phyloP scores from a whole-genome alignment of 2,113 vertebrate genomes.

The Sebastes schlegelii region DNA sequence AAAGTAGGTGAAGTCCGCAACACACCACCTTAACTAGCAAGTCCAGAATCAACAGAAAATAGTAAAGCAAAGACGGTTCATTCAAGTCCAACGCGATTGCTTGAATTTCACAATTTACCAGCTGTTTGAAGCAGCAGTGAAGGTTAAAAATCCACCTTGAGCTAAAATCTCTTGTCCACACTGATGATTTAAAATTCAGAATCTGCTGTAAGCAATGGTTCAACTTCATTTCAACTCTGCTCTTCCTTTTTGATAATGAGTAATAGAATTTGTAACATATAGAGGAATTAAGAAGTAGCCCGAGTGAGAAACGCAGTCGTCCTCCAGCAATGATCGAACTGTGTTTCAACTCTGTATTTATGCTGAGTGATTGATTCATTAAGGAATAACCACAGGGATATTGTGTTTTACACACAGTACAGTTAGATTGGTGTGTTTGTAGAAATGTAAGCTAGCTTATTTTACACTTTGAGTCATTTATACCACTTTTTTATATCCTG shows the following conservation, averaged over 20 bases:
- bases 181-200: slow-evolving; percentile 43
- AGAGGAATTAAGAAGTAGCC: slow-evolving; percentile 45
- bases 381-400: slow-evolving; percentile 17
- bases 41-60: slow-evolving; percentile 28
- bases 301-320: slow-evolving; percentile 12
- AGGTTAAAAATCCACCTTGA: slow-evolving; percentile 28
- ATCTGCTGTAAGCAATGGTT: slow-evolving; percentile 54
- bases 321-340: slow-evolving; percentile 68
- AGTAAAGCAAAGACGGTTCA: not conserved
- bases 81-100: not conserved
- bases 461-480: slow-evolving; percentile 18
- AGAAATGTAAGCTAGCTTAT: slow-evolving; percentile 3
- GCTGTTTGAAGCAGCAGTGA: slow-evolving; percentile 14
- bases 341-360: slow-evolving; percentile 54
- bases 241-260: slow-evolving; percentile 56
- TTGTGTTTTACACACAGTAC: not conserved
- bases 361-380: slow-evolving; percentile 24
- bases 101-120: not conserved
- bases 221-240: slow-evolving; percentile 67
- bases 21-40: slow-evolving; percentile 40
- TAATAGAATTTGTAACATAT: slow-evolving; percentile 52
- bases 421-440: not conserved
- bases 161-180: slow-evolving; percentile 36
- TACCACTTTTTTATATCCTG: not conserved
- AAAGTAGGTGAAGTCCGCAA: slow-evolving; percentile 89